Evolutionary conservation across 2,797 vertebrate genomes (phyloP), one percentile per base, ranked within the genome.

Genomic region (Pteropus rufus): DNA sequence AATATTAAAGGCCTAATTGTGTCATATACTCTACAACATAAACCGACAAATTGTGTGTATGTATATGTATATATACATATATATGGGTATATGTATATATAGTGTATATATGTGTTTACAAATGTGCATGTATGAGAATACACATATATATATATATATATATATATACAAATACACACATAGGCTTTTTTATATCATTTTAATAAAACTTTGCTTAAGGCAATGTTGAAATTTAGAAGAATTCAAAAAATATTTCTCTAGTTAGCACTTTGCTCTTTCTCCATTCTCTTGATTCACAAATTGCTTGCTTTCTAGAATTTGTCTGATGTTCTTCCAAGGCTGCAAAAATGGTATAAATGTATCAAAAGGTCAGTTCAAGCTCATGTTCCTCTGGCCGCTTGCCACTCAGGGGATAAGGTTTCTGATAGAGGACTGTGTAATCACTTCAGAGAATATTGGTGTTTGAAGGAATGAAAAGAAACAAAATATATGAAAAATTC

Each of bases 401-500:
- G 76, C 62, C 94, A 89, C 85, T 21, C 14, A 65, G 23, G 31
- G 49, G n/a, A 90, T 94, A 94, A 95, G 6, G 19, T 96, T 96
- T 52, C 70, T 60, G 67, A 76, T 34, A 91, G 24, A 94, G 58
- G 44, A 54, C 85, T 84, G 3, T 88, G 54, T 91, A 96, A 91
- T 95, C 95, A 93, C 80, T 81, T 93, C 86, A 89, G 94, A 89
- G 89, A 95, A 96, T 88, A 85, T 64, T 75, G 41, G 29, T 95
- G 2, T 80, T 94, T 89, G n/a, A 36, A 93, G 52, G 34, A 94
- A 62, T 41, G n/a, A 96, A 92, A 94, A 93, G 60, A 46, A 88
- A 34, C 29, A 93, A 87, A 93, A 93, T 94, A 75, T 75, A 97
- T 97, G 91, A 96, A 97, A 97, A 96, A 96, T 95, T 93, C 89